Evolutionary conservation across 2,888 invertebrate genomes (phyloP), one percentile per base, ranked within the genome.

Genomic region (Synergus laeviventris): DNA sequence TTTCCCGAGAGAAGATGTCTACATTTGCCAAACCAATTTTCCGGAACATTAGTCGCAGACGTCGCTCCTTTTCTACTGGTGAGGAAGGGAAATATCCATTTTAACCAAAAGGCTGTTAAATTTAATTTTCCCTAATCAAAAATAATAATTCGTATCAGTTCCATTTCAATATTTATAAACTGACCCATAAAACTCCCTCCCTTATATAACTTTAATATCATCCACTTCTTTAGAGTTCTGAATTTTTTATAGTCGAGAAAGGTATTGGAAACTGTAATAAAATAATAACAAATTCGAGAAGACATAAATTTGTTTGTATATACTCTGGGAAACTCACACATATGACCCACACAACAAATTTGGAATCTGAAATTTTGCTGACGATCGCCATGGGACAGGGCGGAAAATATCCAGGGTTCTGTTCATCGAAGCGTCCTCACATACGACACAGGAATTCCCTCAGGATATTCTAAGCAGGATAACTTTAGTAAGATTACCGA

Each of bases 11-110:
- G 88, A 82, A 84, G 79, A 81, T 84, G 84, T 86, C 86, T 84
- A 84, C 87, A 86, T 87, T 87, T 86, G 86, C 85, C 84, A 85
- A 85, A 87, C 87, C 90, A 89, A 90, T 90, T 90, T 90, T 85
- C 87, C 89, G 89, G 88, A 89, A 89, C 90, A 90, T 90, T 90
- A 90, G 89, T 85, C 86, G 86, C 86, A 85, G 85, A 86, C 85
- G 84, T 82, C 84, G 85, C 81, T 86, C 82, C 76, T 82, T 79
- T 79, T 74, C 76, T 80, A 54, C 54, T 73, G 38, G 59, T 60
- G 74, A 82, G 60, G 75, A 81, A 59, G 59, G 59, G 59, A 18
- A 24, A 56, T 56, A 21, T 56, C 24, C 5, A 8, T 24, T 21
- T 56, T 12, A 12, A 24, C 12, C 18, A 59, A 59, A 59, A 11